These are phyloP conservation scores for Coelopa pilipes DNA, from an alignment of 2,888 invertebrate species.

Conservation along the genomic window DNA sequence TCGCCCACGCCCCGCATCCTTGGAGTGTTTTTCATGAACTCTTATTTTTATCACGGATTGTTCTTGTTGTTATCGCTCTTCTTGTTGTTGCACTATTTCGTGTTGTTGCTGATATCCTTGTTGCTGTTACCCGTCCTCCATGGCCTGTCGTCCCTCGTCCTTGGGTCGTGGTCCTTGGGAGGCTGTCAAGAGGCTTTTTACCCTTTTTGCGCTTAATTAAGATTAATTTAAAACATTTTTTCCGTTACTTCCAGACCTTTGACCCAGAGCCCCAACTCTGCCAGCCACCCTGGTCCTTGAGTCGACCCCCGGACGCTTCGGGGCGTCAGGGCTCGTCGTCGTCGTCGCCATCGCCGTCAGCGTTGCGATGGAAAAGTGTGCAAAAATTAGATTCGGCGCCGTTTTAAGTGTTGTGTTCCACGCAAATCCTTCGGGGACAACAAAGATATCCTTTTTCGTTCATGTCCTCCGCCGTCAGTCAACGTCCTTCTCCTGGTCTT, in stretches of 20 bases:
- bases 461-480: too few relatives aligned
- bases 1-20: not conserved
- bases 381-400: conserved; percentile 5
- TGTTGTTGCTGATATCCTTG: not conserved
- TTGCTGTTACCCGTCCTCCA: not conserved
- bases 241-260: conserved; percentile 1
- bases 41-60: not conserved
- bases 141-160: too few relatives aligned
- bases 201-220: conserved; percentile 49
- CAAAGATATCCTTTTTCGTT: too few relatives aligned
- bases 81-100: too few relatives aligned
- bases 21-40: too few relatives aligned
- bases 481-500: not conserved
- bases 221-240: conserved; percentile 47
- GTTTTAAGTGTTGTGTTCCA: conserved; percentile 1
- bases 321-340: too few relatives aligned
- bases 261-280: not conserved
- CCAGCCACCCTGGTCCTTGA: not conserved
- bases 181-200: conserved; percentile 32
- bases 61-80: not conserved
- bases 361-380: too few relatives aligned
- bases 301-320: too few relatives aligned
- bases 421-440: not conserved
- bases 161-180: not conserved
- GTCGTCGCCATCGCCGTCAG: too few relatives aligned